Conservation (phyloP, 2,113 vertebrate genomes). For the Todiramphus saurophagus region DNA sequence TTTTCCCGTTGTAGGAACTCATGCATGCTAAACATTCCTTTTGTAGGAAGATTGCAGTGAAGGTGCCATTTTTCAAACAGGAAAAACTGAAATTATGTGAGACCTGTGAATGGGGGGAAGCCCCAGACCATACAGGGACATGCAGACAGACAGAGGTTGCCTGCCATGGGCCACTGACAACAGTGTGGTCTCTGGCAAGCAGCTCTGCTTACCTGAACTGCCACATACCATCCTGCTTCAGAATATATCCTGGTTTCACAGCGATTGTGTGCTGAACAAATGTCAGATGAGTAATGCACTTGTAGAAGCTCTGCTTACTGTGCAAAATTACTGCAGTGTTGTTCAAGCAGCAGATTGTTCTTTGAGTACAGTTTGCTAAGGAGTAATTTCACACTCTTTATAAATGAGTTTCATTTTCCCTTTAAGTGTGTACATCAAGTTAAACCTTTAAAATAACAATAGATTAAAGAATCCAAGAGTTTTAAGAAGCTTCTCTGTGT, state of each 20-base stretch:
- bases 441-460: background rate
- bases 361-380: background rate
- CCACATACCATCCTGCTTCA: background rate
- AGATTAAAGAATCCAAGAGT: background rate
- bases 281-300: fast-evolving
- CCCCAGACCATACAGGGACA: fast-evolving
- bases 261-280: background rate
- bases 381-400: background rate
- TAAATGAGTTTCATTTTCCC: background rate
- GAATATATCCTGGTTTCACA: background rate
- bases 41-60: background rate
- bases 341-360: background rate
- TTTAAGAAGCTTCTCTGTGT: background rate
- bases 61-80: background rate
- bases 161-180: background rate
- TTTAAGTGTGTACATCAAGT: background rate
- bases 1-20: background rate
- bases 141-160: background rate
- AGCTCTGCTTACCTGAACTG: background rate
- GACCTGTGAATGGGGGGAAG: background rate
- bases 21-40: background rate
- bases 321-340: background rate
- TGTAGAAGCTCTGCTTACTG: background rate
- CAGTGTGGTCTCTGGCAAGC: background rate
- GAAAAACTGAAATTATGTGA: background rate